phyloP scores from a whole-genome alignment of 2,113 vertebrate species.

The Anser brachyrhynchus region DNA sequence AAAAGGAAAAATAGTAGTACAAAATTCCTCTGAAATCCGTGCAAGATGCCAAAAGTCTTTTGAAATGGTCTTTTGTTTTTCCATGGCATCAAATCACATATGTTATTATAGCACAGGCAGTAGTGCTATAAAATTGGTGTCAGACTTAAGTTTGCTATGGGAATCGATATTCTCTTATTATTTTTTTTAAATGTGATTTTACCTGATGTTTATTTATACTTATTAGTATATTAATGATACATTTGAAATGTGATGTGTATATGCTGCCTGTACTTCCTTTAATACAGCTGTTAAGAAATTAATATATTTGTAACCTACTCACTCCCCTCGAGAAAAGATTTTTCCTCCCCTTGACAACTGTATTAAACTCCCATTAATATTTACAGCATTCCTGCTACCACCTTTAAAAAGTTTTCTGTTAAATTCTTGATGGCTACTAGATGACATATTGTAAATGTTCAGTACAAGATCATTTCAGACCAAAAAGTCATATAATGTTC shows the following conservation, averaged over 20 bases:
- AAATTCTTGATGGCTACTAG: neutral
- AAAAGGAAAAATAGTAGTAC: neutral
- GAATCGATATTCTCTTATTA: neutral
- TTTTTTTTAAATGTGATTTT: accelerated
- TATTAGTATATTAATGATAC: neutral
- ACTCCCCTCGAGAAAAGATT: neutral
- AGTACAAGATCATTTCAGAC: neutral
- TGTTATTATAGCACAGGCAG: neutral
- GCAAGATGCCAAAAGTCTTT: neutral
- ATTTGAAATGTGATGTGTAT: neutral
- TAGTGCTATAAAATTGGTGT: neutral
- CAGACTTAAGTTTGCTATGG: neutral
- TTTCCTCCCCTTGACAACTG: neutral
- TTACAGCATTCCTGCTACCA: neutral
- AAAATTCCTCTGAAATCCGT: neutral
- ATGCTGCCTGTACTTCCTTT: neutral
- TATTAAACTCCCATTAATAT: neutral
- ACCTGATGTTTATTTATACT: neutral
- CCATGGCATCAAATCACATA: neutral
- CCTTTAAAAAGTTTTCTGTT: neutral
- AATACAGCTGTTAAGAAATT: neutral
- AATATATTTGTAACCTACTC: neutral
- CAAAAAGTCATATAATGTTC: neutral
- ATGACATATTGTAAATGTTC: neutral
- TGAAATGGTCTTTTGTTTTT: neutral